Evolutionary conservation across 1,140 invertebrate species (phyloP).

Genomic region (Drosophila jambulina): DNA sequence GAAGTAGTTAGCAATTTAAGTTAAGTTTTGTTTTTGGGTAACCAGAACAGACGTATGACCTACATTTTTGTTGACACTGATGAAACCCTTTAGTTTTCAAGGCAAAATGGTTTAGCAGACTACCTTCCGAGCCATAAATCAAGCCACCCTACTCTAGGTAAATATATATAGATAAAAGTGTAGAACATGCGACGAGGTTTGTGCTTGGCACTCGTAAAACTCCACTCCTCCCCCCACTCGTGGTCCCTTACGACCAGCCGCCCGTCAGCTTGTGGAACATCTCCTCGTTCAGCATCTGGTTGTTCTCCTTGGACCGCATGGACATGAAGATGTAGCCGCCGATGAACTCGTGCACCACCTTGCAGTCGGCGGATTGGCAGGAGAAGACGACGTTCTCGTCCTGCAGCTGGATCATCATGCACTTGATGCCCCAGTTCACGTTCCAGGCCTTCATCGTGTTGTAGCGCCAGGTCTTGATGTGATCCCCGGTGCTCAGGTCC

Average conservation of each 20-base stretch:
- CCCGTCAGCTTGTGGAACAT: conserved; percentile 99
- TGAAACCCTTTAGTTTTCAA: conserved; percentile 3
- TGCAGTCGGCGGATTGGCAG: conserved; percentile 97
- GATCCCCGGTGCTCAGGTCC: conserved; percentile 96
- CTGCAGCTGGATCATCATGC: conserved; percentile 99
- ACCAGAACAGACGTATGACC: conserved; percentile 1
- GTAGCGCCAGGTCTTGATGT: conserved; percentile 98
- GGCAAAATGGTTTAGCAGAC: conserved; percentile 7
- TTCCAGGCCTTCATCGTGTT: conserved; percentile 99
- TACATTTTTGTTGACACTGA: conserved; percentile 3
- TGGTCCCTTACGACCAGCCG: conserved; percentile 89
- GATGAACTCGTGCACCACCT: conserved; percentile 99
- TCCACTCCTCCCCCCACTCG: conserved; percentile 14
- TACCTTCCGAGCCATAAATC: conserved; percentile 25
- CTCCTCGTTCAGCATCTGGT: conserved; percentile 98
- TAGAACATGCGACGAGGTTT: conserved; percentile 64
- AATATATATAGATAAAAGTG: conserved; percentile 45
- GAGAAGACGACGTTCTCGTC: conserved; percentile 97
- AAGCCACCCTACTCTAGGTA: conserved; percentile 39
- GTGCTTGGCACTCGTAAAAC: conserved; percentile 67
- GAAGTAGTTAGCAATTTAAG: conserved; percentile 7
- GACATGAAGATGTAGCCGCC: conserved; percentile 99
- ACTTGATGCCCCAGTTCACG: conserved; percentile 99
- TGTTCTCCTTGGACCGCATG: conserved; percentile 99
- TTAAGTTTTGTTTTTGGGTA: not conserved